A percentile compares a stretch with the other conserved stretches of the same genome.
Conservation (phyloP, 2,113 vertebrate species). For the Gasterosteus nipponicus region DNA sequence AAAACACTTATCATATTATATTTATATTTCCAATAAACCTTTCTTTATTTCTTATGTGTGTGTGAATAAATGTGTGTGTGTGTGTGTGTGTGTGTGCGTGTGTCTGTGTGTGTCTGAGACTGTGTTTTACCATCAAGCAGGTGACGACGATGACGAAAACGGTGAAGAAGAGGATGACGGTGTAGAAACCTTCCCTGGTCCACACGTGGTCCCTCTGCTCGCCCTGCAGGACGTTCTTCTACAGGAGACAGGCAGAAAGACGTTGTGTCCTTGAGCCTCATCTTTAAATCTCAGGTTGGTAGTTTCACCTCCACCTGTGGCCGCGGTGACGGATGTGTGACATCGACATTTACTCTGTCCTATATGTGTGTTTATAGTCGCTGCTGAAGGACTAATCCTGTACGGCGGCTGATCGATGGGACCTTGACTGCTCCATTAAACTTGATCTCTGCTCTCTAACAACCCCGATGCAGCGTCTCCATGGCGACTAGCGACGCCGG, state of each 20-base stretch:
- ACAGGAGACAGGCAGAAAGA: slow-evolving; percentile 46
- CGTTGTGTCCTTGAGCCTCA: neutral
- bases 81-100: slow-evolving; percentile 8
- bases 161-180: slow-evolving; percentile 93
- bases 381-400: too few relatives aligned
- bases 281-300: too few relatives aligned
- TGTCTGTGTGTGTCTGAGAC: slow-evolving; percentile 1
- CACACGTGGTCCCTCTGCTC: slow-evolving; percentile 90
- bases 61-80: neutral
- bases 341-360: too few relatives aligned
- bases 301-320: too few relatives aligned
- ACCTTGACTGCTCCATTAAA: slow-evolving; percentile 58
- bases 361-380: too few relatives aligned
- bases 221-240: slow-evolving; percentile 95
- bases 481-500: slow-evolving; percentile 6
- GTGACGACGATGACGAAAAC: slow-evolving; percentile 92
- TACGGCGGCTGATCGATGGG: too few relatives aligned
- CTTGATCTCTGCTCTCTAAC: slow-evolving; percentile 43
- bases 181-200: slow-evolving; percentile 92
- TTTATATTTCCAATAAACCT: neutral
- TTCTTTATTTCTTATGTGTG: neutral
- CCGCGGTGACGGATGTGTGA: too few relatives aligned
- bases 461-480: slow-evolving; percentile 42
- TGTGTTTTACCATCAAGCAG: slow-evolving; percentile 91
- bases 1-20: neutral